A percentile compares a stretch with the other conserved stretches of the same genome.
Conservation (phyloP, 2,888 invertebrate genomes). For the Autographa pulchrina region DNA sequence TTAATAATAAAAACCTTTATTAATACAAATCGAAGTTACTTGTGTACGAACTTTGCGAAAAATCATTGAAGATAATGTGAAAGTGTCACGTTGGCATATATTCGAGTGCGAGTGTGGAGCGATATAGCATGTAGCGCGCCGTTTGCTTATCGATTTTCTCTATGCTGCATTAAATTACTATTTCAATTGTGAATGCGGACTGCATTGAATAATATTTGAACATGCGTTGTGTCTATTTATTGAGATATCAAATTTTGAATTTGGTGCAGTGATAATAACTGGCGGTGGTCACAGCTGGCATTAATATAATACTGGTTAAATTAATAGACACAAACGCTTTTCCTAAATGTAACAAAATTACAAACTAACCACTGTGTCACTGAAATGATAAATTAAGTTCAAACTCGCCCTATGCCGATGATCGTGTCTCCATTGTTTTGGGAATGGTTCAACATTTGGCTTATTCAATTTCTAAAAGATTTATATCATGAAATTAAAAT, state of each 20-base stretch:
- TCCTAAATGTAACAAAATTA: slow-evolving; percentile 19
- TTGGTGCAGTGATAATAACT: slow-evolving; percentile 58
- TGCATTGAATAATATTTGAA: slow-evolving; percentile 71
- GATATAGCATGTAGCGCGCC: slow-evolving; percentile 83
- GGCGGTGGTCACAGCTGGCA: slow-evolving; percentile 50
- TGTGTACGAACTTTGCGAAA: slow-evolving; percentile 55
- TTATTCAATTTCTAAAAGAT: slow-evolving; percentile 83
- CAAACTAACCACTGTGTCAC: slow-evolving; percentile 20
- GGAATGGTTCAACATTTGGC: slow-evolving; percentile 88
- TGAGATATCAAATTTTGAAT: slow-evolving; percentile 63
- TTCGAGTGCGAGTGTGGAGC: slow-evolving; percentile 74
- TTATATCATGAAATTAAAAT: slow-evolving; percentile 87
- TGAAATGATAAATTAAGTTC: slow-evolving; percentile 40
- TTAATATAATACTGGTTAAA: slow-evolving; percentile 28
- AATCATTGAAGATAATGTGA: slow-evolving; percentile 65
- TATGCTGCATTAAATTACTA: slow-evolving; percentile 87
- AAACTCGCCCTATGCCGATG: slow-evolving; percentile 76
- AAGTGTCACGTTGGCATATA: slow-evolving; percentile 75
- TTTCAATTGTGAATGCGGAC: slow-evolving; percentile 83
- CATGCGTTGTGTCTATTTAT: slow-evolving; percentile 69
- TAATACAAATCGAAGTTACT: slow-evolving; percentile 46
- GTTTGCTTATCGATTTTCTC: slow-evolving; percentile 88
- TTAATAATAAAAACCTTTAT: slow-evolving; percentile 57
- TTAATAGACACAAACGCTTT: slow-evolving; percentile 16
- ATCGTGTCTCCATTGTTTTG: slow-evolving; percentile 82